Conservation (phyloP, 2,888 invertebrate genomes). For the Conops quadrifasciatus region DNA sequence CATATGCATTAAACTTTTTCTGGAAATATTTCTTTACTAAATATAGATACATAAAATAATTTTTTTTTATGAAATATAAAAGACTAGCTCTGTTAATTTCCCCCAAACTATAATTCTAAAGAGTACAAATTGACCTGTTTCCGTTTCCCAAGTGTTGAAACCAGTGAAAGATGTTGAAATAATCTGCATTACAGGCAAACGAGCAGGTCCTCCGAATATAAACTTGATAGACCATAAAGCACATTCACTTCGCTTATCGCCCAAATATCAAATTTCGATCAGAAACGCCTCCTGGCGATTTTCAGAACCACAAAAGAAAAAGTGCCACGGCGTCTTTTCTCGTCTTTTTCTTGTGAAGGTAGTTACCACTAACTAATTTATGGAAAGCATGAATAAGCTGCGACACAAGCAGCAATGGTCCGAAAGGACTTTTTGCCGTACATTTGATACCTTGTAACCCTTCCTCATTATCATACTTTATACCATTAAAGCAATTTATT, state of each 20-base stretch:
- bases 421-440: constrained; percentile 31
- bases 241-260: constrained; percentile 55
- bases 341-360: constrained; percentile 40
- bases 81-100: too few relatives aligned
- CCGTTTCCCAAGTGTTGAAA: not conserved
- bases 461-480: constrained; percentile 64
- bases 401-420: constrained; percentile 26
- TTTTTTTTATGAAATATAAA: too few relatives aligned
- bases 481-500: constrained; percentile 61
- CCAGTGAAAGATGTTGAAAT: constrained; percentile 38
- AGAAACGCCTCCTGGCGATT: constrained; percentile 58
- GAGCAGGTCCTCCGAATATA: not conserved
- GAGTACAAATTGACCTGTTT: too few relatives aligned
- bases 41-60: too few relatives aligned
- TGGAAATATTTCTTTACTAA: too few relatives aligned
- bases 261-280: constrained; percentile 65
- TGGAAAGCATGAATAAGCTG: constrained; percentile 41
- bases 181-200: not conserved
- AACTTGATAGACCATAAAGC: constrained; percentile 36
- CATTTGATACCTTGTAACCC: constrained; percentile 58
- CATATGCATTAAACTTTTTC: too few relatives aligned
- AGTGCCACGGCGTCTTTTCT: not conserved
- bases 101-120: too few relatives aligned
- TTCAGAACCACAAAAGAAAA: constrained; percentile 40
- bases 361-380: constrained; percentile 40